Conservation (phyloP, 2,113 vertebrate genomes). For the Tupaia tana region DNA sequence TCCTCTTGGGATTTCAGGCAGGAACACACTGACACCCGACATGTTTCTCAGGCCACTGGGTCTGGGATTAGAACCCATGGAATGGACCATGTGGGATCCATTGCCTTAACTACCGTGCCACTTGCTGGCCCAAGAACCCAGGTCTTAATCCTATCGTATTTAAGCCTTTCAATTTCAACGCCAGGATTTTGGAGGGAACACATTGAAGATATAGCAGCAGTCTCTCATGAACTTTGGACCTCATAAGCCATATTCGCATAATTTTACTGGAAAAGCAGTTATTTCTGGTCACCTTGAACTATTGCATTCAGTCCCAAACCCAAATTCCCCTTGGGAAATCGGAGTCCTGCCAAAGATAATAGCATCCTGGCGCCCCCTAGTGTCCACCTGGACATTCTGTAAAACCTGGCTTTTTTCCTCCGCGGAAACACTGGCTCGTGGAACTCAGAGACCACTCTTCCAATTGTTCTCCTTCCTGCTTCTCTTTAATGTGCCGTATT, state of each 20-base stretch:
- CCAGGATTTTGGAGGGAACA: background rate
- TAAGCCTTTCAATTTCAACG: background rate
- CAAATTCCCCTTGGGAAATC: background rate
- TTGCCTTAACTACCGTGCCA: no score
- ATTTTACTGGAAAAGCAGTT: slow-evolving; percentile 49
- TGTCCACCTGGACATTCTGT: background rate
- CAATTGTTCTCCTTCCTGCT: background rate
- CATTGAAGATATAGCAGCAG: background rate
- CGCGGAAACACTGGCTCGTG: rapidly evolving
- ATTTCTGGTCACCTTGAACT: slow-evolving; percentile 24
- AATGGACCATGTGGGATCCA: no score
- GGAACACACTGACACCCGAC: no score
- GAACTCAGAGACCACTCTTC: background rate
- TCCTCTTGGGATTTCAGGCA: no score
- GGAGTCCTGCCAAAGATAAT: background rate
- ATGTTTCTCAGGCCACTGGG: no score
- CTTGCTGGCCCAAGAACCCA: background rate
- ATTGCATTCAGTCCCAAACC: background rate
- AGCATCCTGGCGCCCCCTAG: slow-evolving; percentile 31
- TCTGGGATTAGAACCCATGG: no score
- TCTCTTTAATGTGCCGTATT: background rate
- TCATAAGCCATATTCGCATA: slow-evolving; percentile 8
- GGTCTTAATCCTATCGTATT: background rate
- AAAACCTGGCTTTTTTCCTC: background rate
- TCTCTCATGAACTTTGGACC: background rate